Evolutionary conservation across 2,113 vertebrate genomes (phyloP).

Genomic region (Nestor notabilis): DNA sequence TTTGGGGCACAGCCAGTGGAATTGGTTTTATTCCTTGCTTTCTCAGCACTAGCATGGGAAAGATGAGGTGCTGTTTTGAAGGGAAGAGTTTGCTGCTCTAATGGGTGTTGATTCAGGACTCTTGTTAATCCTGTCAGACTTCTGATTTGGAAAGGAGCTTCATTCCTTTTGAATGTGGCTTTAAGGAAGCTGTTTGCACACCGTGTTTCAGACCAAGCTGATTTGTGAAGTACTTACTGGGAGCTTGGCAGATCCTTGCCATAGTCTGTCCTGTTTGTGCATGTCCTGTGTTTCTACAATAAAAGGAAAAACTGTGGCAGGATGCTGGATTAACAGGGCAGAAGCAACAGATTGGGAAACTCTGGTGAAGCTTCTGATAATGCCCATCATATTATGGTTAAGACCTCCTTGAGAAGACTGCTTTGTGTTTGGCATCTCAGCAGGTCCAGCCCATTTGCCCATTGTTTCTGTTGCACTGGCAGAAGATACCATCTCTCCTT

Average conservation of each 20-base stretch:
- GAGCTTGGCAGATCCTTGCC: background rate
- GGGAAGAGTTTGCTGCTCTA: background rate
- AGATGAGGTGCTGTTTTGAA: background rate
- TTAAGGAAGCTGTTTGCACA: background rate
- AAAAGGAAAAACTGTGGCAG: background rate
- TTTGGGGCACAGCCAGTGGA: background rate
- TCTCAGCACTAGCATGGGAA: background rate
- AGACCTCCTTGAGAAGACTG: background rate
- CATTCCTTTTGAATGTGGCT: background rate
- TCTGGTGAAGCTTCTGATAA: background rate
- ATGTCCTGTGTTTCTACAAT: background rate
- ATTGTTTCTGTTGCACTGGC: background rate
- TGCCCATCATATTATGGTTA: background rate
- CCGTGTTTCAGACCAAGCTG: background rate
- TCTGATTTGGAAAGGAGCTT: background rate
- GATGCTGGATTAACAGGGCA: background rate
- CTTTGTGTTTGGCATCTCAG: background rate
- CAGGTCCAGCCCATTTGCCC: rapidly evolving
- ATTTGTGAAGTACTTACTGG: background rate
- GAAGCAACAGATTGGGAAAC: background rate
- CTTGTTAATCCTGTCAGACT: background rate
- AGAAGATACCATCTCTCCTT: background rate
- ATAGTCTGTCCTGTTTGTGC: background rate
- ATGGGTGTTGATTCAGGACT: background rate
- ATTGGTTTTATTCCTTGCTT: background rate